Evolutionary conservation across 1,140 invertebrate genomes (phyloP), one percentile per base, ranked within the genome.

Genomic region (Mactra quadrangularis): DNA sequence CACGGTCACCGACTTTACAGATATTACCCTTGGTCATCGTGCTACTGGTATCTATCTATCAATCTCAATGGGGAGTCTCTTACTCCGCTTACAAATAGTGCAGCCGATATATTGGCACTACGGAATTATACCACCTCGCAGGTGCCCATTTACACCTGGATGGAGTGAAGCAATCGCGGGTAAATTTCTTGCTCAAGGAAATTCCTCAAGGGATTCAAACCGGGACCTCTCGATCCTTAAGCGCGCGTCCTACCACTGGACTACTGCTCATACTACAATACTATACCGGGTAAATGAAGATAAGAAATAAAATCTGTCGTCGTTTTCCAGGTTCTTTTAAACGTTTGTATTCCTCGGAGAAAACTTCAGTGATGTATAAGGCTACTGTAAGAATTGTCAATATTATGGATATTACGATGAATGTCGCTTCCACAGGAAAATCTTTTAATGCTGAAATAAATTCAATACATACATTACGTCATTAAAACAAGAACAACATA

Each of bases 321-420:
- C 64, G 64, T 25, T 68, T 68, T 22, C 64, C 64, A 29, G 64
- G 64, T 3, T 68, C 64, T 31, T 68, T 68, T 41, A 41, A 41
- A 31, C 31, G 45, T 0, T 27, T 38, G 27, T 68, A 68, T 4
- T 68, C 41, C 13, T 68, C 1, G 19, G 38, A 47, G 45, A 22
- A 31, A 3, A 68, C 64, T 50, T 68, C 64, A 9, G 64, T 68
- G 6, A 68, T 50, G 29, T 50, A 68, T 3, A 68, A 27, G 11
- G 45, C 13, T 0, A 68, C 27, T 11, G 64, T 68, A 2, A 50
- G 27, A 1, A 68, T 4, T 0, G 64, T 47, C 9, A 68, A 25
- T 1, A 68, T 38, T 6, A 50, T 33, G 19, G 38, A 45, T 1
- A n/a, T 25, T 29, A 38, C 47, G 1, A 68, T 7, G 17, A 68